Percentiles rank a stretch among this genome's conserved stretches.
Evolutionary conservation across 2,888 invertebrate species (phyloP).

Genomic region (Euplagia quadripunctaria): DNA sequence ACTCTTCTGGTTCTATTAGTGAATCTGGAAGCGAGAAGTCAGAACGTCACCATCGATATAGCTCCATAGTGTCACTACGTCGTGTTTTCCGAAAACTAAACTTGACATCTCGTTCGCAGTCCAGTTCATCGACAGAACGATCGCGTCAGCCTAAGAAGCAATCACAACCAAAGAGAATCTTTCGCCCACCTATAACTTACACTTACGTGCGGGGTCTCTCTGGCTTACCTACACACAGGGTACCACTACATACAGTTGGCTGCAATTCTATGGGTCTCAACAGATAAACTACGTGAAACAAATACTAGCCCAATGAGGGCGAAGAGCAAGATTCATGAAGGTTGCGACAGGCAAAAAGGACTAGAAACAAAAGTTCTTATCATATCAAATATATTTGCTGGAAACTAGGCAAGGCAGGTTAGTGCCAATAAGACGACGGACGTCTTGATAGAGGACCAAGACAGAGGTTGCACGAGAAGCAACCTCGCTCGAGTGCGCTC

Average conservation of each 20-base stretch:
- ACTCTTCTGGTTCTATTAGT: conserved; percentile 87
- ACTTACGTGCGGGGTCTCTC: conserved; percentile 94
- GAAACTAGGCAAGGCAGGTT: conserved; percentile 43
- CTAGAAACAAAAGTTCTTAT: conserved; percentile 54
- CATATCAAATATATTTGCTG: conserved; percentile 80
- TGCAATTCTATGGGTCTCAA: conserved; percentile 73
- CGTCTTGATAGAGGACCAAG: conserved; percentile 79
- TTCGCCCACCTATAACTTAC: conserved; percentile 92
- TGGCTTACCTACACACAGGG: conserved; percentile 93
- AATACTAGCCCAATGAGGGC: conserved; percentile 57
- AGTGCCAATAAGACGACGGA: conserved; percentile 63
- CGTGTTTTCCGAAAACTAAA: conserved; percentile 91
- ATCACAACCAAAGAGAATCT: conserved; percentile 91
- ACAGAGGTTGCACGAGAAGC: conserved; percentile 44
- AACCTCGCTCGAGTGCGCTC: conserved; percentile 34
- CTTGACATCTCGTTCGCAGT: conserved; percentile 89
- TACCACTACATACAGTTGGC: conserved; percentile 88
- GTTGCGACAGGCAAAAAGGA: conserved; percentile 43
- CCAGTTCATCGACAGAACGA: conserved; percentile 86
- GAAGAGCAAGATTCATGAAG: conserved; percentile 80
- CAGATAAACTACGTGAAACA: conserved; percentile 66
- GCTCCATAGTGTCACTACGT: conserved; percentile 90
- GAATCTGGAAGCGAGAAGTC: conserved; percentile 89
- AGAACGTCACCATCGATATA: conserved; percentile 79
- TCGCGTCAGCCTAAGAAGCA: conserved; percentile 86